A percentile compares a stretch with the other conserved stretches of the same genome.
Evolutionary conservation across 2,888 invertebrate genomes (phyloP).

Genomic region (Campaea margaritaria): DNA sequence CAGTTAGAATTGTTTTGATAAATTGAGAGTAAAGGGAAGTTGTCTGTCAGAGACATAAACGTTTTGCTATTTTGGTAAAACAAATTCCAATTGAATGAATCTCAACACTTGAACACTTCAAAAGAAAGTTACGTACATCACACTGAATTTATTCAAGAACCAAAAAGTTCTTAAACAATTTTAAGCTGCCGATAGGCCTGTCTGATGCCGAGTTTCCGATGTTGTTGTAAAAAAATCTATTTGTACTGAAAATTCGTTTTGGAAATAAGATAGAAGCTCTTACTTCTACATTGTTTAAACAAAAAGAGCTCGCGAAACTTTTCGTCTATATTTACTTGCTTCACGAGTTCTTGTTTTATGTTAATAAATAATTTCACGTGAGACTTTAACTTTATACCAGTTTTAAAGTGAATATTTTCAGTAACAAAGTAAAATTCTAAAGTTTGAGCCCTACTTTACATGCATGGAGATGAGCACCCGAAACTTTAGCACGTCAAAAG

Average conservation of each 20-base stretch:
- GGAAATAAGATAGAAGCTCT: too few species aligned
- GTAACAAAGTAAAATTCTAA: constrained; percentile 24
- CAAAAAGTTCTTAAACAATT: constrained; percentile 24
- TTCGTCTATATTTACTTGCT: not conserved
- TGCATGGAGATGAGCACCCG: constrained; percentile 30
- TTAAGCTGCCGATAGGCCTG: constrained; percentile 7
- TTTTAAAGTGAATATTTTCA: constrained; percentile 30
- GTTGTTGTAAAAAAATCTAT: too few species aligned
- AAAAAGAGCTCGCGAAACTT: constrained; percentile 1
- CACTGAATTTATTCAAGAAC: constrained; percentile 28
- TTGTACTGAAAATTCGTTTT: too few species aligned
- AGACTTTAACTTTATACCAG: constrained; percentile 22
- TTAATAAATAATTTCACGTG: constrained; percentile 20
- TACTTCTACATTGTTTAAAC: not conserved
- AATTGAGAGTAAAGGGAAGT: constrained; percentile 55
- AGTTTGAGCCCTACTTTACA: constrained; percentile 34
- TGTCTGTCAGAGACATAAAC: constrained; percentile 53
- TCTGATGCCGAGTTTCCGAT: too few species aligned
- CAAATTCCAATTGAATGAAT: constrained; percentile 49
- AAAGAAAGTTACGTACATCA: constrained; percentile 27
- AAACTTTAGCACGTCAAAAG: constrained; percentile 30
- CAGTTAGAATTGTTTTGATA: constrained; percentile 59
- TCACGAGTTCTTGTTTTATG: constrained; percentile 13
- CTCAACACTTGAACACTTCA: constrained; percentile 30
- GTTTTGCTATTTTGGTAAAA: constrained; percentile 48